These are phyloP conservation scores for Alectoris magna DNA, from an alignment of 2,797 vertebrate species.

Conservation along the genomic window DNA sequence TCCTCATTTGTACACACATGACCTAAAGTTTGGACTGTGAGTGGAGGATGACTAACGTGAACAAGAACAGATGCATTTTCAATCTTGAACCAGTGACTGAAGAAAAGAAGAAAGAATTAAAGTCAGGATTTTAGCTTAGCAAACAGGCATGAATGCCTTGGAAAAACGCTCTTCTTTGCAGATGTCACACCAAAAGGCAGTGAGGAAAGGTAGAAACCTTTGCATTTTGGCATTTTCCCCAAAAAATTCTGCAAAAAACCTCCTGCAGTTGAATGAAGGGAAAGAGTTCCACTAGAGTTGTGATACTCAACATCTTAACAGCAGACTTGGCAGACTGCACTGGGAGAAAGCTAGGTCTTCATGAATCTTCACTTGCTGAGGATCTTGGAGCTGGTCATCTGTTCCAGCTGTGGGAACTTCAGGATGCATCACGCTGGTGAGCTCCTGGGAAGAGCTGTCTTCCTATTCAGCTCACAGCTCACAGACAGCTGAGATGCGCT, in stretches of 20 bases:
- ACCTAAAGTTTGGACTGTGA: background rate
- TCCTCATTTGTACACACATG: background rate
- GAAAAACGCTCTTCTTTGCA: background rate
- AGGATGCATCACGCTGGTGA: background rate
- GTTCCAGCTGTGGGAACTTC: background rate
- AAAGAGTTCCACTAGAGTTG: background rate
- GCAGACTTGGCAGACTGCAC: background rate
- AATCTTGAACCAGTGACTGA: background rate
- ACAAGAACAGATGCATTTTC: background rate
- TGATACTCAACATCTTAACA: background rate
- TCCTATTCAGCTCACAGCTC: background rate
- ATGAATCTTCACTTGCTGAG: background rate
- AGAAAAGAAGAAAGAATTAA: background rate
- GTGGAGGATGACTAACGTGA: background rate
- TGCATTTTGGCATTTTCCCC: background rate
- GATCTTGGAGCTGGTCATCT: background rate
- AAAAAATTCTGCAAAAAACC: background rate
- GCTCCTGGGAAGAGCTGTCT: background rate
- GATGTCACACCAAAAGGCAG: background rate
- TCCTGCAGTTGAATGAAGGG: background rate
- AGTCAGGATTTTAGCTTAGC: background rate
- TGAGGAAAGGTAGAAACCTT: background rate
- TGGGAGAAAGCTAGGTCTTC: background rate
- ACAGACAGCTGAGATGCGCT: background rate
- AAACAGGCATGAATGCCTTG: background rate